Base-by-base conservation (phyloP, 2,797 vertebrate species). In the Crenuchus spilurus region DNA sequence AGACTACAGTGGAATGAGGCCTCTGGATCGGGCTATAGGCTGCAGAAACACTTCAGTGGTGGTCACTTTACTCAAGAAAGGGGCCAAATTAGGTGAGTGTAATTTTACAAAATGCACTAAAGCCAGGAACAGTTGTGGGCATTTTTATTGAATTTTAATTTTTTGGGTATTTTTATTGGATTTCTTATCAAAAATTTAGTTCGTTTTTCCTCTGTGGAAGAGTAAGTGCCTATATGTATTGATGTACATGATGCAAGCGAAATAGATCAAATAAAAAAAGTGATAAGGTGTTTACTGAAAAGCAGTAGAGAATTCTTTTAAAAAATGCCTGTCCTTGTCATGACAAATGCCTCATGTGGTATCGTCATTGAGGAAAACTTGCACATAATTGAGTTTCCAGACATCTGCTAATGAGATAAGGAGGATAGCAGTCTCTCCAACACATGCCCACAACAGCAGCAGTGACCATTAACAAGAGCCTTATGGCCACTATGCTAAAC, bases 1-100 rank as follows among this genome's bases (percentile, higher is more conserved):
- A 65, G 98, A 99, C 90, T 94, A 94, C 84, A 99, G 97, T 1
- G 98, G 98, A 35, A 99, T 99, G 98, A 93, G 96, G 57, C 97
- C 98, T 0, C 84, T 99, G 89, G 98, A 99, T 91, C 94, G 97
- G 86, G 98, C 98, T 7, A 99, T 99, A 0, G 98, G 98, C 4
- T 99, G 97, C 72, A 93, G 97, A 24, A 99, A 99, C 76, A 96
- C 97, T 0, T 87, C 98, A 0, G 98, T 99, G 1, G 98, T 99
- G 84, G 93, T 99, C 33, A 95, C 89, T 0, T 91, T 99, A 37
- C 93, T 99, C 82, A 95, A 96, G 71, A 99, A 99, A 89, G 98
- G 97, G 76, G 98, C 98, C 67, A 98, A 98, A 77, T 89, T 99
- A 67, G 98, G 98, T 99, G 86, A 89, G 90, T 61, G 8, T 10